These are phyloP conservation scores for Agrenia bidenticulata DNA, from an alignment of 2,888 invertebrate species.

Conservation along the genomic window DNA sequence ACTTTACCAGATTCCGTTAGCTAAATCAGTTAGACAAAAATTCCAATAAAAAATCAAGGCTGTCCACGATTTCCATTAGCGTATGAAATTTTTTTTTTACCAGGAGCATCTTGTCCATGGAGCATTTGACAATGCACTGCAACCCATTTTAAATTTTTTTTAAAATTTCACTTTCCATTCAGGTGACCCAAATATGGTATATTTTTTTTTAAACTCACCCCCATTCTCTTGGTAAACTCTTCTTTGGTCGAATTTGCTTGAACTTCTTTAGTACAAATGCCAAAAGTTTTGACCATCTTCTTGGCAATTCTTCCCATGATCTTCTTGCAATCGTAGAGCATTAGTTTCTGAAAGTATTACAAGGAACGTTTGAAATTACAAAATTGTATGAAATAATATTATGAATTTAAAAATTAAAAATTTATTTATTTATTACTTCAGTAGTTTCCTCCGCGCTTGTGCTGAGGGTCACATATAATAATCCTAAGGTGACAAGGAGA, in stretches of 20 bases:
- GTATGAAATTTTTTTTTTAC: no score
- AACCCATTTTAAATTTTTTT: constrained; percentile 16
- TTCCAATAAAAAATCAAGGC: no score
- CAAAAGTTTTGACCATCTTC: constrained; percentile 36
- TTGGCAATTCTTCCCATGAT: constrained; percentile 42
- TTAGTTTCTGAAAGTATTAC: constrained; percentile 2
- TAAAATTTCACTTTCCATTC: constrained; percentile 25
- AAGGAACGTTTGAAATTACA: neutral
- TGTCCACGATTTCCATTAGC: no score
- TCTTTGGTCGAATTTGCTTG: constrained; percentile 26
- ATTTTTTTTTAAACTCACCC: constrained; percentile 22
- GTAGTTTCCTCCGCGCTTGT: no score
- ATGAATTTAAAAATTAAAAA: no score
- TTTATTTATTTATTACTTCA: no score
- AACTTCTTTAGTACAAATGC: constrained; percentile 35
- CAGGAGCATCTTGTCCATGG: constrained; percentile 21
- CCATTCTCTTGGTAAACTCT: constrained; percentile 30
- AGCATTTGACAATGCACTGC: constrained; percentile 38
- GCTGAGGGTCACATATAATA: no score
- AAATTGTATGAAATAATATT: neutral
- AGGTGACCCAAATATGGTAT: constrained; percentile 8
- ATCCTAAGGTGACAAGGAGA: no score
- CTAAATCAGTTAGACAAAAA: no score
- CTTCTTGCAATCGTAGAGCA: constrained; percentile 35
- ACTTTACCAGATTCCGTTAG: no score